Evolutionary conservation across 2,888 invertebrate genomes (phyloP).

Genomic region (Tridacna gigas): DNA sequence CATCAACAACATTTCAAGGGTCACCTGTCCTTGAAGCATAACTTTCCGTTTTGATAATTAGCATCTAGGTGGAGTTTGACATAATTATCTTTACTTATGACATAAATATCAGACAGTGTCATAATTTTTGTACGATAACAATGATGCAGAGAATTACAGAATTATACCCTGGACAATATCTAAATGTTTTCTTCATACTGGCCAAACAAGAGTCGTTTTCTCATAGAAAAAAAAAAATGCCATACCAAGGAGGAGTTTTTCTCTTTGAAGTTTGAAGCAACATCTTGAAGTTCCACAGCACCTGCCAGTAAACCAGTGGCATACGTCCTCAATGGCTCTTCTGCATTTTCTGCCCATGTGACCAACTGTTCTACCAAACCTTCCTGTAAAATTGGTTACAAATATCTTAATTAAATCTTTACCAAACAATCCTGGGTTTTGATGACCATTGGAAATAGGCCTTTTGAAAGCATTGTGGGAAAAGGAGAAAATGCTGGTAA

Average conservation of each 20-base stretch:
- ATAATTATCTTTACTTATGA: too few species aligned
- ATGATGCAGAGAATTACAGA: too few species aligned
- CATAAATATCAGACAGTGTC: too few species aligned
- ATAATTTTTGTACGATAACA: too few species aligned
- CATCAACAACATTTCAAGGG: too few species aligned
- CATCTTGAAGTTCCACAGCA: constrained; percentile 98
- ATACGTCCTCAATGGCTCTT: constrained; percentile 96
- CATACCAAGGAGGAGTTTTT: constrained; percentile 91
- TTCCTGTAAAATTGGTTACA: constrained; percentile 88
- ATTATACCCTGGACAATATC: too few species aligned
- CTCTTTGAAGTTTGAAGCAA: constrained; percentile 95
- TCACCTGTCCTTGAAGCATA: too few species aligned
- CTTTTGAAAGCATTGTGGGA: not conserved
- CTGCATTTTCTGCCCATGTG: constrained; percentile 94
- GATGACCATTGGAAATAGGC: not conserved
- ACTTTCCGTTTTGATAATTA: too few species aligned
- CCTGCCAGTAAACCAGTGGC: constrained; percentile 96
- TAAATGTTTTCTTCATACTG: too few species aligned
- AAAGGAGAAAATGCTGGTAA: not conserved
- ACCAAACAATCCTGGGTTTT: not conserved
- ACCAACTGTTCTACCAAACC: constrained; percentile 93
- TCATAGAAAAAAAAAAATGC: not conserved
- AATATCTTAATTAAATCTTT: not conserved
- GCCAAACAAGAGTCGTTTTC: too few species aligned
- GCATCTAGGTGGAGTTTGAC: too few species aligned